phyloP scores from a whole-genome alignment of 2,113 vertebrate species.

The Bostrychus sinensis region DNA sequence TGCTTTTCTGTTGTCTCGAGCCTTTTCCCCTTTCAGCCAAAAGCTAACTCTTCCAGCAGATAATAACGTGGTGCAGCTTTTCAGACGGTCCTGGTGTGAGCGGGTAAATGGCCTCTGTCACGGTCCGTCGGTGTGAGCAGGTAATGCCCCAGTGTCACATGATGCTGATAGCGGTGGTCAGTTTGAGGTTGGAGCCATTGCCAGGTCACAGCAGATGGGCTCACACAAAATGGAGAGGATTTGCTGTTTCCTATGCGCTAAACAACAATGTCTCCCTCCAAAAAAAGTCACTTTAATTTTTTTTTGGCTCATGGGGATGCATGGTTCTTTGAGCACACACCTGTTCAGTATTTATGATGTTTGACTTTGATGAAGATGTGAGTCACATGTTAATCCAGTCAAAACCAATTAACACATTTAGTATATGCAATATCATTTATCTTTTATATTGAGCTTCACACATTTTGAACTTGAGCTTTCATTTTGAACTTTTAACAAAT shows the following conservation, averaged over 20 bases:
- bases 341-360: neutral
- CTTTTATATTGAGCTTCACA: too few species aligned
- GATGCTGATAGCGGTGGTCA: slow-evolving; percentile 50
- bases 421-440: too few species aligned
- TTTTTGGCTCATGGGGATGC: neutral
- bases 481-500: too few species aligned
- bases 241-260: slow-evolving; percentile 2
- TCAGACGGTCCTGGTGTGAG: slow-evolving; percentile 34
- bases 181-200: slow-evolving; percentile 30
- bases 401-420: neutral
- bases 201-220: slow-evolving; percentile 35
- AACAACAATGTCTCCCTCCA: neutral
- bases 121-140: slow-evolving; percentile 52
- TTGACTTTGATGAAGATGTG: neutral
- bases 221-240: slow-evolving; percentile 24
- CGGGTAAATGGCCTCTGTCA: slow-evolving; percentile 65
- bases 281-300: neutral
- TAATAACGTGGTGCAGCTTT: slow-evolving; percentile 54
- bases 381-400: neutral
- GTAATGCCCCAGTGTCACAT: slow-evolving; percentile 56
- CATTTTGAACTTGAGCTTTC: too few species aligned
- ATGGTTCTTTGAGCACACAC: neutral
- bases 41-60: slow-evolving; percentile 42
- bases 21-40: slow-evolving; percentile 40
- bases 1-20: slow-evolving; percentile 25